Evolutionary conservation across 2,113 vertebrate species (phyloP), one percentile per base, ranked within the genome.

Genomic region (Pterocles gutturalis): DNA sequence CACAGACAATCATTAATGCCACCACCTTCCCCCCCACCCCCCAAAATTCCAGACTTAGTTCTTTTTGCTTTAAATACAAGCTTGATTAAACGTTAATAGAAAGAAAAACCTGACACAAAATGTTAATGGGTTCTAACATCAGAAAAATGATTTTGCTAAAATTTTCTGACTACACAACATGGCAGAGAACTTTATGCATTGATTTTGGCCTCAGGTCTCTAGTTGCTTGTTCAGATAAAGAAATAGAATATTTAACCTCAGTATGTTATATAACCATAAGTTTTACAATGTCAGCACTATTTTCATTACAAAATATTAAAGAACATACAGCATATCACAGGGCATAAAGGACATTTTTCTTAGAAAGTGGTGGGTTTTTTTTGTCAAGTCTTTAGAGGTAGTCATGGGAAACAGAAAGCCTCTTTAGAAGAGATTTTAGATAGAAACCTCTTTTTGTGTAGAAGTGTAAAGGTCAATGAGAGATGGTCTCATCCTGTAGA

Each of bases 11-110:
- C 58, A 26, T 69, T 57, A 72, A 65, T 75, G 94, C 45, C 19
- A 77, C 21, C 3, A 24, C 15, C 20, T 9, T 17, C 1, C 17
- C 10, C 5, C 11, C 13, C 1, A 1, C 5, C 8, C 11, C 17
- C 10, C 9, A 1, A 85, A 91, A 62, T 83, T 51, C 43, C 24
- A 71, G 72, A 53, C 28, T 70, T 83, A 49, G 21, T 45, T 78
- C 21, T 61, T 81, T 83, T 95, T 85, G 14, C 25, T 87, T 91
- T 78, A 91, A 82, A 51, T 84, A 17, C 33, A 76, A 79, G 17
- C 19, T 49, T 34, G 25, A 26, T 75, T 62, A 82, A 60, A 49
- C 7, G 4, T 34, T 55, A 76, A 53, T 41, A 60, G 57, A 89
- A 93, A 53, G n/a, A 26, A 93, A 79, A 71, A 17, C 6, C 38